These are phyloP conservation scores for Tretioscincus oriximinensis DNA, from an alignment of 2,113 vertebrate genomes.

Conservation along the genomic window DNA sequence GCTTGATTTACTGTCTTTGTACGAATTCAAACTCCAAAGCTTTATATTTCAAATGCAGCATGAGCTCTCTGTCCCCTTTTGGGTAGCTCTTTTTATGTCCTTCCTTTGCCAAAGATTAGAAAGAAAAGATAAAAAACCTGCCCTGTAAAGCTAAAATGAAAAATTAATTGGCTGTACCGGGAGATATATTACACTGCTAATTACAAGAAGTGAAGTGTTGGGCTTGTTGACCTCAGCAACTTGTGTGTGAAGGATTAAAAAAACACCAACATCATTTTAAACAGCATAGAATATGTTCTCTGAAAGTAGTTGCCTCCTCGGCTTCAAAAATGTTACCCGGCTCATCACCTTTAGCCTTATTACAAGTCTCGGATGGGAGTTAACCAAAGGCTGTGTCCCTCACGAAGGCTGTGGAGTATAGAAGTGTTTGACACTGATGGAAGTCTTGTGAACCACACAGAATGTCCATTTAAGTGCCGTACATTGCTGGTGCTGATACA, in stretches of 20 bases:
- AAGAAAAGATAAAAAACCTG: slow-evolving; percentile 35
- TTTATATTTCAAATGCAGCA: background rate
- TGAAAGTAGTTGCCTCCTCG: background rate
- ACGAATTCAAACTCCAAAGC: background rate
- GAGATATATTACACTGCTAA: slow-evolving; percentile 12
- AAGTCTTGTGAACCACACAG: no score
- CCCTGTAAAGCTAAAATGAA: slow-evolving; percentile 13
- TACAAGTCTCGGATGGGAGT: background rate
- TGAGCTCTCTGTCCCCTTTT: background rate
- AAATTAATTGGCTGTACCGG: slow-evolving; percentile 39
- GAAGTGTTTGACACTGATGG: background rate
- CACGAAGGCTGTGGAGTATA: background rate
- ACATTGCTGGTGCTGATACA: background rate
- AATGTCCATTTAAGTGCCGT: background rate
- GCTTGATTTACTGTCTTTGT: slow-evolving; percentile 12
- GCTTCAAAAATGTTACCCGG: slow-evolving; percentile 3
- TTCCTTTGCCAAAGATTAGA: background rate
- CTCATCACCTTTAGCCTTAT: background rate
- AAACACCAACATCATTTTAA: background rate
- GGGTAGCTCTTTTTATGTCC: slow-evolving; percentile 8
- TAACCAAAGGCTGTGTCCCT: background rate
- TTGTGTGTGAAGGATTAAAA: slow-evolving; percentile 34
- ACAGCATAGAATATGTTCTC: slow-evolving; percentile 6
- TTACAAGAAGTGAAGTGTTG: slow-evolving; percentile 23
- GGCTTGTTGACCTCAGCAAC: slow-evolving; percentile 29